Conservation (phyloP, 1,140 invertebrate genomes). For the Drosophila micromelanica region DNA sequence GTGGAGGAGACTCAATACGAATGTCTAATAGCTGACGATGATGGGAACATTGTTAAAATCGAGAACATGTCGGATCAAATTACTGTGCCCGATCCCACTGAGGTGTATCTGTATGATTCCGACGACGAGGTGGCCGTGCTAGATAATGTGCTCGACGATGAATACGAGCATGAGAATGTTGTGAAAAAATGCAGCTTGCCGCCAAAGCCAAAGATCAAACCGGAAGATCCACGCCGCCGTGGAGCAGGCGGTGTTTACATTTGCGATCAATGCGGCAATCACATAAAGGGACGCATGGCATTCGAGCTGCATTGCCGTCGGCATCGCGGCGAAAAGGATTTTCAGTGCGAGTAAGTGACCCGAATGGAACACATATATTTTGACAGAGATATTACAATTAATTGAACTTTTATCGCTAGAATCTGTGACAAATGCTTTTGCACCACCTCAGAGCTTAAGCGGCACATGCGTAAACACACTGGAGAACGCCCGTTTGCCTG, state of each 20-base stretch:
- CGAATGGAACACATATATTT: neutral
- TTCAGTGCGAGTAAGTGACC: constrained; percentile 68
- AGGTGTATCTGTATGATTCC: constrained; percentile 63
- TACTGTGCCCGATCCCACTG: constrained; percentile 55
- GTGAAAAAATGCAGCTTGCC: constrained; percentile 66
- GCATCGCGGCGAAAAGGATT: constrained; percentile 71
- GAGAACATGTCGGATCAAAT: constrained; percentile 46
- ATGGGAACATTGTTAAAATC: constrained; percentile 56
- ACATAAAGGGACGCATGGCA: constrained; percentile 71
- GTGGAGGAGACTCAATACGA: constrained; percentile 70
- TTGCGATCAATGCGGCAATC: constrained; percentile 74
- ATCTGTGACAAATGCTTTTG: constrained; percentile 76
- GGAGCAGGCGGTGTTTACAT: constrained; percentile 68
- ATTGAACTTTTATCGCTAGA: constrained; percentile 26
- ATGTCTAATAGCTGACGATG: constrained; percentile 54
- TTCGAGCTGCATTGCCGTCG: constrained; percentile 73
- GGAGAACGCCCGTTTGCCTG: constrained; percentile 73
- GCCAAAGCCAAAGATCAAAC: constrained; percentile 59
- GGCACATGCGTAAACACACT: constrained; percentile 74
- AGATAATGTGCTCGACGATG: constrained; percentile 68
- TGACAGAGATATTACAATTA: neutral
- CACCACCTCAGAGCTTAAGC: constrained; percentile 74
- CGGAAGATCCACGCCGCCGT: constrained; percentile 57
- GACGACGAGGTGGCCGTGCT: constrained; percentile 70
- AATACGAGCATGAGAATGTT: constrained; percentile 67